Conservation (phyloP, 2,113 vertebrate genomes). For the Oryzias melastigma region DNA sequence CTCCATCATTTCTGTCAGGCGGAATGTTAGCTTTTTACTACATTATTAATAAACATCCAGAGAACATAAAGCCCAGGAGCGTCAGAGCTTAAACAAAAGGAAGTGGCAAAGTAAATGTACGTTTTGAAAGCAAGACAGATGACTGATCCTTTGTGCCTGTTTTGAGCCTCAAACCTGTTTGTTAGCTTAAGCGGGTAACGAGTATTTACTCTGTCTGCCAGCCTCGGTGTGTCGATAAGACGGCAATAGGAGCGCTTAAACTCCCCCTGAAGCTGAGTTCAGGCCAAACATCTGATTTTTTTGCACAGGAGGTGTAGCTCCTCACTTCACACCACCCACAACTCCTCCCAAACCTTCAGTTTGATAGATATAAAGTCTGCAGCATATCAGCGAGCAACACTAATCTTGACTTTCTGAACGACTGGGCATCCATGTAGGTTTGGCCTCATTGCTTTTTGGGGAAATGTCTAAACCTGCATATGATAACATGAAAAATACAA, state of each 20-base stretch:
- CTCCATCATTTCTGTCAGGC: constrained; percentile 67
- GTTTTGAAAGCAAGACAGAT: constrained; percentile 45
- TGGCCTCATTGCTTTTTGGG: too few species aligned
- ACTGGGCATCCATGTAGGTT: too few species aligned
- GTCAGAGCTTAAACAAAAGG: constrained; percentile 23
- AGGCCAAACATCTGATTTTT: background rate
- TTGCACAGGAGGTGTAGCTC: background rate
- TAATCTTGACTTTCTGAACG: background rate
- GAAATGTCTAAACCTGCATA: too few species aligned
- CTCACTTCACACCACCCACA: background rate
- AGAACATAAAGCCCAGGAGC: constrained; percentile 42
- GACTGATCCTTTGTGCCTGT: constrained; percentile 27
- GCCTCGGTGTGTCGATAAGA: constrained; percentile 6
- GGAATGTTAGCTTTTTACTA: constrained; percentile 62
- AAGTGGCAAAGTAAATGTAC: constrained; percentile 51
- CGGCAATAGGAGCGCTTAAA: background rate
- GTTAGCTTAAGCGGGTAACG: constrained; percentile 18
- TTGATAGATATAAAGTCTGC: background rate
- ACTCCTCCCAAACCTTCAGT: background rate
- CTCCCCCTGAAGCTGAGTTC: constrained; percentile 4
- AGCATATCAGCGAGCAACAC: background rate
- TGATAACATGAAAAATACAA: too few species aligned
- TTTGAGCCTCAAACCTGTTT: constrained; percentile 18
- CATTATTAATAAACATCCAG: constrained; percentile 37
- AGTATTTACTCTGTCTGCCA: constrained; percentile 12